A percentile compares a stretch with the other conserved stretches of the same genome.
Conservation (phyloP, 2,888 invertebrate species). For the Dynastes tityus region DNA sequence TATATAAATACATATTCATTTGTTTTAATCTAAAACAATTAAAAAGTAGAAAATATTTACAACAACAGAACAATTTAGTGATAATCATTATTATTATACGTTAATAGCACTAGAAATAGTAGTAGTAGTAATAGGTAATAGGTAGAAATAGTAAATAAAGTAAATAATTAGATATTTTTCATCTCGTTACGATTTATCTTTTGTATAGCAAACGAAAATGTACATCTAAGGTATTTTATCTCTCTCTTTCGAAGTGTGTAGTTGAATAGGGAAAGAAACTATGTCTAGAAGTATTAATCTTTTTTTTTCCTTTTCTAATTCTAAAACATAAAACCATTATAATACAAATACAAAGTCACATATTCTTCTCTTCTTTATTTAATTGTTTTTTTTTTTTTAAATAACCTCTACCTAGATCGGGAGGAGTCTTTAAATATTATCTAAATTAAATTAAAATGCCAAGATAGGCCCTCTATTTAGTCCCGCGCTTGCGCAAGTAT, state of each 20-base stretch:
- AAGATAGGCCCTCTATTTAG: slow-evolving; percentile 59
- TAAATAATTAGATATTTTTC: slow-evolving; percentile 15
- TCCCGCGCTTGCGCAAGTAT: slow-evolving; percentile 46
- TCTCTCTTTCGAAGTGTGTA: slow-evolving; percentile 15
- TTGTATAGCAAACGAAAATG: slow-evolving; percentile 63
- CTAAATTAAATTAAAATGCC: slow-evolving; percentile 65
- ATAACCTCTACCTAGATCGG: slow-evolving; percentile 65
- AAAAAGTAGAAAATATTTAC: slow-evolving; percentile 50
- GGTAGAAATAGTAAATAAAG: slow-evolving; percentile 52
- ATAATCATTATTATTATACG: slow-evolving; percentile 43
- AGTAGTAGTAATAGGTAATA: slow-evolving; percentile 51
- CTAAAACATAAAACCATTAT: slow-evolving; percentile 71
- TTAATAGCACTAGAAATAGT: slow-evolving; percentile 48
- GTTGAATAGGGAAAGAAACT: slow-evolving; percentile 62
- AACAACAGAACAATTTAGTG: slow-evolving; percentile 49
- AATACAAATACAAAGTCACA: slow-evolving; percentile 70
- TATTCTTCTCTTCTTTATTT: slow-evolving; percentile 55
- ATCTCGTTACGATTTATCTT: slow-evolving; percentile 24
- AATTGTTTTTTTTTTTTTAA: slow-evolving; percentile 48
- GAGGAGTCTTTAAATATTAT: slow-evolving; percentile 66
- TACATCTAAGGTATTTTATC: slow-evolving; percentile 60
- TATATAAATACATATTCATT: slow-evolving; percentile 53
- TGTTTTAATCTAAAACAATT: slow-evolving; percentile 51
- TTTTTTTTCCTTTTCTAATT: slow-evolving; percentile 64
- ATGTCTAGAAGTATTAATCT: slow-evolving; percentile 67